Percentiles rank a stretch among this genome's conserved stretches.
Conservation (phyloP, 2,797 vertebrate species). For the Crypturellus tataupa region DNA sequence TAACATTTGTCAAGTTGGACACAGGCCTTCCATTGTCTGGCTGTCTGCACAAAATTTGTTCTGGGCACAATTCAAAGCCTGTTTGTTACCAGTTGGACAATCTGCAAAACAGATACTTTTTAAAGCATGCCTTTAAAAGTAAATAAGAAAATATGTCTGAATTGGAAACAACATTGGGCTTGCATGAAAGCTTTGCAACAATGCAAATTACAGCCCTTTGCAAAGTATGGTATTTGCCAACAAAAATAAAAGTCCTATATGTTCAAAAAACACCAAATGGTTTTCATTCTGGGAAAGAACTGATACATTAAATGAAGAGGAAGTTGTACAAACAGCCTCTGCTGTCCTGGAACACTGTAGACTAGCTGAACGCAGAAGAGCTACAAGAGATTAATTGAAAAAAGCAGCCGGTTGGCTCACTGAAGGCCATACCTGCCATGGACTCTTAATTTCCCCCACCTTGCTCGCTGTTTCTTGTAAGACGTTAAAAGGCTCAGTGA, state of each 20-base stretch:
- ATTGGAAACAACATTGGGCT: conserved; percentile 9
- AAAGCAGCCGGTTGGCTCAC: not conserved
- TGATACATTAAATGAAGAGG: not conserved
- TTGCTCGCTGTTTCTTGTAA: not conserved
- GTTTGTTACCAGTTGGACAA: not conserved
- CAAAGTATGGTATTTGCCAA: not conserved
- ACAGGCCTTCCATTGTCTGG: conserved; percentile 61
- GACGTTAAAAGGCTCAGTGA: not conserved
- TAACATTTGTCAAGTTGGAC: conserved; percentile 41
- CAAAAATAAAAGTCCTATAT: not conserved
- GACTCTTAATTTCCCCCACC: not conserved
- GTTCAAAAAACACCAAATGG: not conserved
- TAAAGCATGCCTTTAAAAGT: conserved; percentile 11
- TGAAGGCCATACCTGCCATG: not conserved
- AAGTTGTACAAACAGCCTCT: not conserved
- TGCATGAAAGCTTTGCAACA: not conserved
- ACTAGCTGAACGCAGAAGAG: not conserved
- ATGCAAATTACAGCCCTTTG: not conserved
- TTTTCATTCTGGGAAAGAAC: conserved; percentile 12
- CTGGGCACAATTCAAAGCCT: conserved; percentile 13
- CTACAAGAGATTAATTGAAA: not conserved
- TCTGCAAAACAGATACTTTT: conserved; percentile 31
- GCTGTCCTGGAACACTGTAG: not conserved
- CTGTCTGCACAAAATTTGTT: conserved; percentile 56
- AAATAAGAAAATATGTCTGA: conserved; percentile 36